Evolutionary conservation across 2,888 invertebrate species (phyloP).

Genomic region (Campoplex nolae): DNA sequence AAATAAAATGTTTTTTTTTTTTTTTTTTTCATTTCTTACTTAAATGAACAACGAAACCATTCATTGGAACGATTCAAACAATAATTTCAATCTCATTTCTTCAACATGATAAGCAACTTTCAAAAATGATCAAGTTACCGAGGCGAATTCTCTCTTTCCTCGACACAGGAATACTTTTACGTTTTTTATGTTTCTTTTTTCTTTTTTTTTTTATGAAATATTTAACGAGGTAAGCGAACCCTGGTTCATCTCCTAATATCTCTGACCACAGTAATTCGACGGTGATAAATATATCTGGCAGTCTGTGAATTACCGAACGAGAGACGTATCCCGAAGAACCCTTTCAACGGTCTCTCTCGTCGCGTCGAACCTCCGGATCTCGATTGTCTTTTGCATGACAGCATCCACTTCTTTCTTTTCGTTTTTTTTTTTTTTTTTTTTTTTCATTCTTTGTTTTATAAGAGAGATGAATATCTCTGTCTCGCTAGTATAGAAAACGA

Average conservation of each 20-base stretch:
- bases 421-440: conserved; percentile 1
- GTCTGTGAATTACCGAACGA: conserved; percentile 24
- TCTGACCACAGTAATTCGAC: conserved; percentile 2
- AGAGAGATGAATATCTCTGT: conserved; percentile 40
- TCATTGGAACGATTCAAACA: not conserved
- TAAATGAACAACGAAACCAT: not conserved
- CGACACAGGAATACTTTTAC: not conserved
- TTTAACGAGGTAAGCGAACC: conserved; percentile 44
- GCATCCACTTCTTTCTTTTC: conserved; percentile 14
- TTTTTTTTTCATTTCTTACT: too few relatives aligned
- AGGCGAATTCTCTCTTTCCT: too few relatives aligned
- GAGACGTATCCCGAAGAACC: conserved; percentile 13
- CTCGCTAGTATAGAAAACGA: conserved; percentile 6
- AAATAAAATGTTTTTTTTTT: not conserved
- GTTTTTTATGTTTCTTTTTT: conserved; percentile 8
- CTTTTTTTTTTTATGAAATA: conserved; percentile 15
- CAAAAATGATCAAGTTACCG: not conserved
- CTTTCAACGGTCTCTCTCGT: conserved; percentile 21
- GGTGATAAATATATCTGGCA: not conserved
- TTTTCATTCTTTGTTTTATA: conserved; percentile 32
- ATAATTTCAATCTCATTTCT: not conserved
- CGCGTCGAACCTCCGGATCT: conserved; percentile 45
- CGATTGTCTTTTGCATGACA: conserved; percentile 44
- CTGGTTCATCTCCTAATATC: conserved; percentile 9
- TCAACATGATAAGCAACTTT: not conserved